These are phyloP conservation scores for Campylomormyrus tamandua DNA, from an alignment of 2,113 vertebrate species.

Conservation along the genomic window DNA sequence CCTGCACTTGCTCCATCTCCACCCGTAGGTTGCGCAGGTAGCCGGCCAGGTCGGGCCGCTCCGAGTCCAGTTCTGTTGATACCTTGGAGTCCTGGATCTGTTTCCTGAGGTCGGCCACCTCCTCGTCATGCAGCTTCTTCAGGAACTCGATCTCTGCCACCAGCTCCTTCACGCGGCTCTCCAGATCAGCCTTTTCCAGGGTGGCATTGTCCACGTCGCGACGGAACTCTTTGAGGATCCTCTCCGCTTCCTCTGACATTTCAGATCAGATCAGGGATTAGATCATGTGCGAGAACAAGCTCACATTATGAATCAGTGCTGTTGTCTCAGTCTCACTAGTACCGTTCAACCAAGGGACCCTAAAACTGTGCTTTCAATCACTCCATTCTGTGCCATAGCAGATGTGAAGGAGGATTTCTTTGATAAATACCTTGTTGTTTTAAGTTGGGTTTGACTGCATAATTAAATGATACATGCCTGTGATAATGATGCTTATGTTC, in stretches of 20 bases:
- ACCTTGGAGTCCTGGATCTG: conserved; percentile 55
- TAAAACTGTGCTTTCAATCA: not conserved
- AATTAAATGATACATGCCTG: not conserved
- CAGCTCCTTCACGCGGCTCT: conserved; percentile 50
- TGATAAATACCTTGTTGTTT: not conserved
- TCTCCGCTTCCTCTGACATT: conserved; percentile 56
- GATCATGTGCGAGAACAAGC: not conserved
- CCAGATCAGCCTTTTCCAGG: conserved; percentile 52
- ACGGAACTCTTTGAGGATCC: conserved; percentile 54
- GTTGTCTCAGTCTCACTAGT: not conserved
- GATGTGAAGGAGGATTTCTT: not conserved
- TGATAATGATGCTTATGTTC: not conserved
- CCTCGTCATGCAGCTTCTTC: conserved; percentile 54
- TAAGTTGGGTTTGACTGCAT: not conserved
- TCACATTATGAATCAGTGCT: not conserved
- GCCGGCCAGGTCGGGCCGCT: conserved; percentile 47
- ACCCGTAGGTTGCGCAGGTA: conserved; percentile 49
- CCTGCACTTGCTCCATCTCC: conserved; percentile 62
- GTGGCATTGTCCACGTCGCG: conserved; percentile 53
- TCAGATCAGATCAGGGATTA: not conserved
- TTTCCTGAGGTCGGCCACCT: conserved; percentile 55
- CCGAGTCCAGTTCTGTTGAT: conserved; percentile 49
- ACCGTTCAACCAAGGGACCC: not conserved
- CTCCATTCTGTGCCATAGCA: not conserved
- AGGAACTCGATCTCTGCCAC: conserved; percentile 55